These are phyloP conservation scores for Distichodus sexfasciatus DNA, from an alignment of 2,797 vertebrate species.

Conservation along the genomic window DNA sequence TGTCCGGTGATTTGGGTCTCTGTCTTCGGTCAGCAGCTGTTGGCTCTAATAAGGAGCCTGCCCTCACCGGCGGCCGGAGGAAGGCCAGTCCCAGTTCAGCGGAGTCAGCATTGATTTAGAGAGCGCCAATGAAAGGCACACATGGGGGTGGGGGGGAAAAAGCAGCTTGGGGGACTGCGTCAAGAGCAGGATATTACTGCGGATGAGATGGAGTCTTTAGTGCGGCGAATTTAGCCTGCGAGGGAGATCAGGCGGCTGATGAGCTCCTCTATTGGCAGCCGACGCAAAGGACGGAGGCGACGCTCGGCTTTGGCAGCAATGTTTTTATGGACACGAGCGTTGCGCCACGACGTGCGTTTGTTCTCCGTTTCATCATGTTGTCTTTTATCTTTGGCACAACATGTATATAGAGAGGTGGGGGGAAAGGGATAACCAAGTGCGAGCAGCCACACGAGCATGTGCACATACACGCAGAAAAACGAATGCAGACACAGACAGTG, in stretches of 20 bases:
- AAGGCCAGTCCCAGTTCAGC: slow-evolving; percentile 15
- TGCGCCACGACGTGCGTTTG: neutral
- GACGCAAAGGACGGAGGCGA: neutral
- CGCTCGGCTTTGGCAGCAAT: neutral
- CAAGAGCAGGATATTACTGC: slow-evolving; percentile 15
- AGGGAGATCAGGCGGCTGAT: neutral
- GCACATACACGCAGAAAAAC: neutral
- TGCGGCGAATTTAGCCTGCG: neutral
- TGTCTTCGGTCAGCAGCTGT: slow-evolving; percentile 8
- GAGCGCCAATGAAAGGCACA: neutral
- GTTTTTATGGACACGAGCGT: neutral
- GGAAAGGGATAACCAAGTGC: neutral
- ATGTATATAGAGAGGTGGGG: neutral
- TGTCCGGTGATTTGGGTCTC: neutral
- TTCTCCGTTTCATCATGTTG: neutral
- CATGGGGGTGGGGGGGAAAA: slow-evolving; percentile 25
- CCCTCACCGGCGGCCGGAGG: neutral
- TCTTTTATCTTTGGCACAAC: neutral
- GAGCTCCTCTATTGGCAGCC: neutral
- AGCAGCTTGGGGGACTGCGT: slow-evolving; percentile 9
- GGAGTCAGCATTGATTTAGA: slow-evolving; percentile 28
- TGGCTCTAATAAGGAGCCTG: slow-evolving; percentile 35
- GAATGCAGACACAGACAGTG: neutral
- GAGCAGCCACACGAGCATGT: neutral
- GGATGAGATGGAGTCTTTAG: slow-evolving; percentile 1